Evolutionary conservation across 2,888 invertebrate genomes (phyloP).

Genomic region (Arge pagana): DNA sequence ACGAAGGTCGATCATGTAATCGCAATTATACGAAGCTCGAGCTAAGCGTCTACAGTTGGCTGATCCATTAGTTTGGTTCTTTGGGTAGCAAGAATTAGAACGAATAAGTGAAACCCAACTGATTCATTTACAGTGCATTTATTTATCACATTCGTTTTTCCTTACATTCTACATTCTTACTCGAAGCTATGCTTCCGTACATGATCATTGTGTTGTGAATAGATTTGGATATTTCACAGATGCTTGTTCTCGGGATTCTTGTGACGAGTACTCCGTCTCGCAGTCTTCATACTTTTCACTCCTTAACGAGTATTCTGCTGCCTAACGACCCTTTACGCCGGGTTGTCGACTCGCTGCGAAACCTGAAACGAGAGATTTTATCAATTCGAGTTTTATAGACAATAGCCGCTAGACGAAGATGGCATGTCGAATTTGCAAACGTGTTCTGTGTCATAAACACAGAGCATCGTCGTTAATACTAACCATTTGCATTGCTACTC

Average conservation of each 20-base stretch:
- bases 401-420: not conserved
- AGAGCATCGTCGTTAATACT: not conserved
- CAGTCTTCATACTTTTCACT: not conserved
- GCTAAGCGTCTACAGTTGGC: no score
- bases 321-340: slow-evolving; percentile 18
- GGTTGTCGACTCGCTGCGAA: not conserved
- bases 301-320: not conserved
- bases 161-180: not conserved
- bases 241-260: not conserved
- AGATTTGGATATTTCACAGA: not conserved
- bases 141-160: slow-evolving; percentile 1
- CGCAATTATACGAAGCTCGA: no score
- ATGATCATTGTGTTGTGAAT: not conserved
- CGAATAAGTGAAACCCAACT: no score
- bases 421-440: not conserved
- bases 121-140: not conserved
- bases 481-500: slow-evolving; percentile 15
- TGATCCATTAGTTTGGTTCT: no score
- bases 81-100: no score
- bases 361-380: slow-evolving; percentile 5
- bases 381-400: not conserved
- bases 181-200: not conserved
- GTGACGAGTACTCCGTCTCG: not conserved
- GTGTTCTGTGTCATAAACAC: not conserved
- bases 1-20: no score